phyloP scores from a whole-genome alignment of 2,797 vertebrate genomes.

The Galaxias olidus region DNA sequence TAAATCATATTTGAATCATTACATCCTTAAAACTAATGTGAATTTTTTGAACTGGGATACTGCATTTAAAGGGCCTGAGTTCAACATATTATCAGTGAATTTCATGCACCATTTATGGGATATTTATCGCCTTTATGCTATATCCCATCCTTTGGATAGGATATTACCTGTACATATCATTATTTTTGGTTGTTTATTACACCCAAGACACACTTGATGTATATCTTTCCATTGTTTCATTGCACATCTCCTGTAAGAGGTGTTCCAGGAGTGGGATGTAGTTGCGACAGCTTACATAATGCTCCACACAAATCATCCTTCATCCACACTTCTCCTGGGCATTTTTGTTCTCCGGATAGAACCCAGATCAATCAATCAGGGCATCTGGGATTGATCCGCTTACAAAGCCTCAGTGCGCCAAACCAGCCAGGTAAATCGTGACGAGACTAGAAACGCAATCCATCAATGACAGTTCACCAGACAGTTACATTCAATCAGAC shows the following conservation, averaged over 20 bases:
- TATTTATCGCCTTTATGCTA: too few species aligned
- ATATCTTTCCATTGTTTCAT: background rate
- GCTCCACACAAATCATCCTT: background rate
- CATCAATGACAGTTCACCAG: background rate
- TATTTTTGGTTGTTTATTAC: too few species aligned
- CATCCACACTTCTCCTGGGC: background rate
- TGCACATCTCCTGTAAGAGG: background rate
- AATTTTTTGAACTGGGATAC: too few species aligned
- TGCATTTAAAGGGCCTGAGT: too few species aligned
- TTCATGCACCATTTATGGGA: too few species aligned
- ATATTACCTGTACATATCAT: too few species aligned
- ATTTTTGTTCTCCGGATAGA: background rate
- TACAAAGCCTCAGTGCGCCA: background rate
- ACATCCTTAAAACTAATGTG: too few species aligned
- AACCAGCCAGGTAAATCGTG: conserved; percentile 2
- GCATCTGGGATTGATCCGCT: background rate
- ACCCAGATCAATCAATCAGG: background rate
- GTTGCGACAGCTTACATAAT: background rate
- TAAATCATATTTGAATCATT: too few species aligned
- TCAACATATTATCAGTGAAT: too few species aligned
- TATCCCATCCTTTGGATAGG: too few species aligned
- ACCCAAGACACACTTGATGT: background rate
- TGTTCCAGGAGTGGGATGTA: background rate
- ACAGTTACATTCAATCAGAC: background rate
- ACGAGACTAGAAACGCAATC: background rate